Percentiles rank a stretch among this genome's conserved stretches.
These are phyloP conservation scores for Tetanocera ferruginea DNA, from an alignment of 2,888 invertebrate species.

Conservation along the genomic window DNA sequence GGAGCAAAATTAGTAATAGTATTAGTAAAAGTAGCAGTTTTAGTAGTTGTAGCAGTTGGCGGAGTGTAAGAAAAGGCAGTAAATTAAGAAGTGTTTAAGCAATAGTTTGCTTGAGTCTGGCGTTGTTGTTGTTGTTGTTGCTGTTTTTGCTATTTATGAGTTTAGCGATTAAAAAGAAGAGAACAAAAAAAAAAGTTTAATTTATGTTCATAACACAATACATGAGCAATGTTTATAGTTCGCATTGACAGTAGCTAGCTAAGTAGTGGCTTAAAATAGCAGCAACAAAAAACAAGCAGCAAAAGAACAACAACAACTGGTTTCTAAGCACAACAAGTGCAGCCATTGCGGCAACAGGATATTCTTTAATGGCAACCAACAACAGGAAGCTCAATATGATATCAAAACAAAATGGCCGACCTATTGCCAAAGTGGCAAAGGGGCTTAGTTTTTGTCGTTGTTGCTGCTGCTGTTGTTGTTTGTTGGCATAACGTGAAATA, in stretches of 20 bases:
- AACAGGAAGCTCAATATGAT: conserved; percentile 16
- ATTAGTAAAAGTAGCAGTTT: not conserved
- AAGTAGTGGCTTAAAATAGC: not conserved
- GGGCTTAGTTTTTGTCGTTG: not conserved
- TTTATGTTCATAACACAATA: too few relatives aligned
- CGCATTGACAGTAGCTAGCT: not conserved
- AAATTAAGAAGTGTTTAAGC: not conserved
- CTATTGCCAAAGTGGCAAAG: not conserved
- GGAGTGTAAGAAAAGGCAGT: not conserved
- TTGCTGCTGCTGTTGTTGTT: conserved; percentile 36
- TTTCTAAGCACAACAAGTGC: not conserved
- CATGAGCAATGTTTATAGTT: too few relatives aligned
- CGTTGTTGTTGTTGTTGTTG: not conserved
- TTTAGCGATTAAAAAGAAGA: not conserved
- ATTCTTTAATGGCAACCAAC: conserved; percentile 37
- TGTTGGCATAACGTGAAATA: conserved; percentile 51
- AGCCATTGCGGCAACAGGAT: conserved; percentile 42
- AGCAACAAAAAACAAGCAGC: conserved; percentile 17
- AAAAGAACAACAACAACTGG: conserved; percentile 7
- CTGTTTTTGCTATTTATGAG: not conserved
- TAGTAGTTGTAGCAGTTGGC: too few relatives aligned
- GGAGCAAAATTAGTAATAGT: not conserved
- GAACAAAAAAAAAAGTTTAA: not conserved
- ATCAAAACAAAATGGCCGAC: conserved; percentile 24
- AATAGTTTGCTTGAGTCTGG: not conserved